A percentile compares a stretch with the other conserved stretches of the same genome.
phyloP scores from a whole-genome alignment of 2,113 vertebrate genomes.

The Halichoerus grypus region DNA sequence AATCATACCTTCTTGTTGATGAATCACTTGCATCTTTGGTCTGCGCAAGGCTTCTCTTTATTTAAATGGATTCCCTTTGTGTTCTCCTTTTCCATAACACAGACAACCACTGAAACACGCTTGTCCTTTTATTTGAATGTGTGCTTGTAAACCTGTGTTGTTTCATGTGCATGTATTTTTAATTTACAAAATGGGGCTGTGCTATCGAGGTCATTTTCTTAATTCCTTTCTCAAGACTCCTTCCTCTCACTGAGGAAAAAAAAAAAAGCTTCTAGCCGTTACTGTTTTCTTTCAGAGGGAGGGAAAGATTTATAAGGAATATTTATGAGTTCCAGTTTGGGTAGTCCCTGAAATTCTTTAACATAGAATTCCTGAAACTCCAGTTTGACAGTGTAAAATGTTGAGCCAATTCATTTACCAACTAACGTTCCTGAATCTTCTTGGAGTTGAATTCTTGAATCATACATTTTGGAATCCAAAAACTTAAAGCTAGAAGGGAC shows the following conservation, averaged over 20 bases:
- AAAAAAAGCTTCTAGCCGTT: background rate
- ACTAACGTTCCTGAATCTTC: constrained; percentile 18
- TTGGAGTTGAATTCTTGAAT: constrained; percentile 43
- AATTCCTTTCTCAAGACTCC: constrained; percentile 42
- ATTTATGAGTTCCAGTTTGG: constrained; percentile 41
- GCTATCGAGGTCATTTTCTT: constrained; percentile 9
- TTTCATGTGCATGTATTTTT: constrained; percentile 3
- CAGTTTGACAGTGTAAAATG: constrained; percentile 22
- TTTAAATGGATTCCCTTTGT: constrained; percentile 24
- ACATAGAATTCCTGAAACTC: constrained; percentile 34
- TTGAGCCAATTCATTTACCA: constrained; percentile 15
- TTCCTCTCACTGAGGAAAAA: background rate
- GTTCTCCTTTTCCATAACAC: background rate
- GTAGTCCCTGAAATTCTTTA: constrained; percentile 32
- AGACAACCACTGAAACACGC: background rate
- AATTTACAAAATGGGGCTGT: constrained; percentile 30
- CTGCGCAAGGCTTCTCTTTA: background rate
- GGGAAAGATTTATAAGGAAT: background rate
- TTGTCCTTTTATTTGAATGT: constrained; percentile 55
- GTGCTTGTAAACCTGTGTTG: constrained; percentile 17
- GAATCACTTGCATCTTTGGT: background rate
- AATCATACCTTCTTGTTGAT: constrained; percentile 21
- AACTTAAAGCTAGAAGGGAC: background rate
- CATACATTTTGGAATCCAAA: background rate
- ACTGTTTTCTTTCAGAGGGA: constrained; percentile 12